These are phyloP conservation scores for Cryptoleucopteryx plumbea DNA, from an alignment of 2,113 vertebrate genomes.

Conservation along the genomic window DNA sequence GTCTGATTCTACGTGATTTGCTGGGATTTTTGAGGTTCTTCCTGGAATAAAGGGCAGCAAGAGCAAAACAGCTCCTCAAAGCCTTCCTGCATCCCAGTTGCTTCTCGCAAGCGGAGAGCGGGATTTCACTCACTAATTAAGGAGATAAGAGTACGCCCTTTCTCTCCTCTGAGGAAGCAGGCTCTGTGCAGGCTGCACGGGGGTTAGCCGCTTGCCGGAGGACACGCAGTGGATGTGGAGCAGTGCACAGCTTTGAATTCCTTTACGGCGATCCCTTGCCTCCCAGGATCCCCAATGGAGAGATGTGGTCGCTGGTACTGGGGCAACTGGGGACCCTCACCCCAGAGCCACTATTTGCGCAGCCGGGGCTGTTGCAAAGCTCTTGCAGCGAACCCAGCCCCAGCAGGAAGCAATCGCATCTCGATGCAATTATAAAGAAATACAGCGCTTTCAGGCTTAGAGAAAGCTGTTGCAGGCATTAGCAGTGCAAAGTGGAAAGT, in stretches of 20 bases:
- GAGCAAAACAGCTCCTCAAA: neutral
- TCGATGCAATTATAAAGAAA: neutral
- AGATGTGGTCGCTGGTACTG: fast-evolving
- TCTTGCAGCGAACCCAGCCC: neutral
- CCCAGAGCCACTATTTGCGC: no score
- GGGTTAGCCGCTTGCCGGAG: neutral
- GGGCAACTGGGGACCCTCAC: no score
- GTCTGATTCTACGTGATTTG: neutral
- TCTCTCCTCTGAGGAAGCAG: neutral
- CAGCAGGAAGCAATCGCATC: neutral
- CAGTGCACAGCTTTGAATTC: neutral
- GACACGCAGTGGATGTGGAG: fast-evolving
- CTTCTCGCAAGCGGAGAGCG: neutral
- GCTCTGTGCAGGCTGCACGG: neutral
- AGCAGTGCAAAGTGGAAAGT: neutral
- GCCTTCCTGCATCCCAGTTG: neutral
- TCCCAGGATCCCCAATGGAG: fast-evolving
- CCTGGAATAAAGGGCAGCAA: neutral
- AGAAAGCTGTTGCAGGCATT: neutral
- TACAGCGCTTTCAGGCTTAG: neutral
- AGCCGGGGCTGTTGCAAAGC: neutral
- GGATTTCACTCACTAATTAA: neutral
- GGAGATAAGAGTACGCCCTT: neutral
- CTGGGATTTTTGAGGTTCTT: neutral
- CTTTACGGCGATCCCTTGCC: fast-evolving